Base-by-base conservation (phyloP, 2,888 invertebrate genomes). In the Pollenia amentaria region DNA sequence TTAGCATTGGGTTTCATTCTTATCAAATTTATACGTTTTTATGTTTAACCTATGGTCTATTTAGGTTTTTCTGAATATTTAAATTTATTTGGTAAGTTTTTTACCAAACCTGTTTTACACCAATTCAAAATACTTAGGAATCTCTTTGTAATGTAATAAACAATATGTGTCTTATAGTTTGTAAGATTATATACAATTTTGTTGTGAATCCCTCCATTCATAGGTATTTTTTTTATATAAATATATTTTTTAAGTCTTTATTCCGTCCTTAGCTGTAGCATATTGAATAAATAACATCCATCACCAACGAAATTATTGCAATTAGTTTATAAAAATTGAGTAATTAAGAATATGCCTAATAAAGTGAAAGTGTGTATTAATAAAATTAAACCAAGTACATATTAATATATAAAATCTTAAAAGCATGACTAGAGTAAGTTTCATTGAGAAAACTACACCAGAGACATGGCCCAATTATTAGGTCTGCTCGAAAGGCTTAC, bases 181-280 rank as follows among this genome's bases (percentile, higher is more conserved):
- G 21, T 72, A 84, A 70, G 40, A 64, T 64, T 60, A 55, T 29
- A 62, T 60, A 76, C 44, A 78, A 21, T 46, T 21, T 16, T 70
- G 29, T 78, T 73, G 12, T 48, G 57, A 14, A 51, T 8, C 65
- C 57, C 11, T 73, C 57, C 60, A 77, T 73, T 62, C 44, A 18
- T 53, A 62, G 16, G 42, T 48, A 76, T 60, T 67, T 67, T 81
- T 48, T n/a, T 57, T 64, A 57, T 51, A 21, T n/a, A 21, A 40
- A 10, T 44, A 29, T 77, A 6, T 12, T 21, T 70, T 40, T 64
- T 44, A 75, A 57, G 48, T 16, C 14, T 62, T 51, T n/a, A 86
- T 82, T 82, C 73, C 85, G 85, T 82, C 82, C 75, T 9, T 75
- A 62, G 21, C 60, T 81, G 29, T 42, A 73, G 21, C 18, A 62